Conservation (phyloP, 2,797 vertebrate species). For the Myotis planiceps region DNA sequence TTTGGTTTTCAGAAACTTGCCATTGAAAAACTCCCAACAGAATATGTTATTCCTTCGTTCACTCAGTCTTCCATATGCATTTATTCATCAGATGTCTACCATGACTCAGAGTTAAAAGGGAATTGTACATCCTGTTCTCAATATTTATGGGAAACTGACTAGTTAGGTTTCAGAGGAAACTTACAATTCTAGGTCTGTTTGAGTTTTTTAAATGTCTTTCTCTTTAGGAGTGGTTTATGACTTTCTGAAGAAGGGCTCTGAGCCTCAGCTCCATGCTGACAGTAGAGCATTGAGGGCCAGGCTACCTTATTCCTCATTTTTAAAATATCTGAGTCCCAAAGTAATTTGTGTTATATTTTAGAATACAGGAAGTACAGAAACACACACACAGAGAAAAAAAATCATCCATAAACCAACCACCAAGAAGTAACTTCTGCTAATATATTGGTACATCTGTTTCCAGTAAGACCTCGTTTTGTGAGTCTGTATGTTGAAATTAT, state of each 20-base stretch:
- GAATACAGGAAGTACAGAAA: conserved; percentile 4
- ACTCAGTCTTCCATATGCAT: not conserved
- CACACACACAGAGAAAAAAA: conserved; percentile 13
- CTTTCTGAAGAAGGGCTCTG: not conserved
- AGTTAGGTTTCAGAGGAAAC: not conserved
- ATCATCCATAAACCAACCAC: not conserved
- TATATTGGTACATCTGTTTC: not conserved
- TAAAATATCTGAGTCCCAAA: not conserved
- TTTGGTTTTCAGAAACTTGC: not conserved
- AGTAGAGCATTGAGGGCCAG: not conserved
- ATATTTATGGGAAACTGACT: conserved; percentile 32
- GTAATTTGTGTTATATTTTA: conserved; percentile 11
- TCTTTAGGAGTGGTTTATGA: not conserved
- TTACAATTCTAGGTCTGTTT: not conserved
- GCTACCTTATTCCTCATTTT: not conserved
- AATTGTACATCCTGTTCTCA: not conserved
- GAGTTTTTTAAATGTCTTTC: not conserved
- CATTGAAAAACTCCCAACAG: not conserved
- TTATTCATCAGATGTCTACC: not conserved
- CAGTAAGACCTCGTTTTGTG: not conserved
- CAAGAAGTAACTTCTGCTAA: not conserved
- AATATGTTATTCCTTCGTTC: not conserved
- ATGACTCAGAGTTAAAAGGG: not conserved
- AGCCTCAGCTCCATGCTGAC: not conserved
- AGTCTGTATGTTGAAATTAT: not conserved